phyloP scores from a whole-genome alignment of 2,113 vertebrate genomes.

The Marmota monax region DNA sequence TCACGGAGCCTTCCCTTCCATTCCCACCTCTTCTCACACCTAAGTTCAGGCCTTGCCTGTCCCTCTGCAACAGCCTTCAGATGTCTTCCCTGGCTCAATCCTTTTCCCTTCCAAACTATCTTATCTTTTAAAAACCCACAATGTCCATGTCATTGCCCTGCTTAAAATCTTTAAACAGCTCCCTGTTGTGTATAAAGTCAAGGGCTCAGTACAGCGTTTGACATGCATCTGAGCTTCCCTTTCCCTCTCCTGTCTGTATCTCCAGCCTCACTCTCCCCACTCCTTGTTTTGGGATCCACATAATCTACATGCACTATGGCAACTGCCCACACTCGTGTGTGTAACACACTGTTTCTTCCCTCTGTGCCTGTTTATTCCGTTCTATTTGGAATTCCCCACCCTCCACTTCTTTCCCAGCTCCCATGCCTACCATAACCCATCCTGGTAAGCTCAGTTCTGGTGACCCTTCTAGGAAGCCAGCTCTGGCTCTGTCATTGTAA shows the following conservation, averaged over 20 bases:
- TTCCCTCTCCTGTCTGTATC: not conserved
- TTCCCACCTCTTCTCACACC: not conserved
- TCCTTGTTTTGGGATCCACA: not conserved
- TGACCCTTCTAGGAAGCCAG: not conserved
- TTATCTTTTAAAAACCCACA: not conserved
- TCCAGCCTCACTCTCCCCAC: not conserved
- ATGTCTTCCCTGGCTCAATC: not conserved
- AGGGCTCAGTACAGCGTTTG: not conserved
- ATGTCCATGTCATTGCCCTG: not conserved
- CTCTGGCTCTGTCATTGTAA: not conserved
- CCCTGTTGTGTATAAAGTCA: not conserved
- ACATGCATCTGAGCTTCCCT: not conserved
- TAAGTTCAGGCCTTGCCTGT: not conserved
- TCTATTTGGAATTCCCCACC: not conserved
- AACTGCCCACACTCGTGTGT: not conserved
- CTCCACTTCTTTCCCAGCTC: not conserved
- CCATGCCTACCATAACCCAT: not conserved
- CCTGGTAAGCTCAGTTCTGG: not conserved
- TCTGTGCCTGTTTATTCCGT: not conserved
- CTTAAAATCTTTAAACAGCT: not conserved
- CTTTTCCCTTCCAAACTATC: not conserved
- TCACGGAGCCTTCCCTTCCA: not conserved
- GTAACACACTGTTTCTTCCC: not conserved
- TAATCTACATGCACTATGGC: rapidly evolving
- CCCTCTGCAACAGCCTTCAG: not conserved